A percentile compares a stretch with the other conserved stretches of the same genome.
phyloP scores from a whole-genome alignment of 2,888 invertebrate species.

The Eledone cirrhosa region DNA sequence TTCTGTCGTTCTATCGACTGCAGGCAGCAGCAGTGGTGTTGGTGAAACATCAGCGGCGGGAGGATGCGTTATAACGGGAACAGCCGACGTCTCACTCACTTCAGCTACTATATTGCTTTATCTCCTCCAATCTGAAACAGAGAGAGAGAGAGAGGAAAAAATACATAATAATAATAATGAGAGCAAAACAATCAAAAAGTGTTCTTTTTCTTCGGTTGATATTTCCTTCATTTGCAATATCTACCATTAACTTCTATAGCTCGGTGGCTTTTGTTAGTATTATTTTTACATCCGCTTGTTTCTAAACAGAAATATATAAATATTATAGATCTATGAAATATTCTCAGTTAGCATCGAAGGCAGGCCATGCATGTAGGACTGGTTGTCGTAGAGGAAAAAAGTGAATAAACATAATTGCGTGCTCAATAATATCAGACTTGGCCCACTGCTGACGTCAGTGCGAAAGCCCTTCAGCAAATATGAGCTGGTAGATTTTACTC shows the following conservation, averaged over 20 bases:
- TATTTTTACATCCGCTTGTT: neutral
- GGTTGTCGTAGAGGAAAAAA: slow-evolving; percentile 42
- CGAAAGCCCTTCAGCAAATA: slow-evolving; percentile 57
- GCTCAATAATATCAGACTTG: slow-evolving; percentile 62
- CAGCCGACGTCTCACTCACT: slow-evolving; percentile 47
- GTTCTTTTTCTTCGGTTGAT: slow-evolving; percentile 14
- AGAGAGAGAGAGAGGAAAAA: too few relatives aligned
- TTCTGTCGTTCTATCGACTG: slow-evolving; percentile 31
- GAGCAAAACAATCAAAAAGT: too few relatives aligned
- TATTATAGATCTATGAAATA: too few relatives aligned
- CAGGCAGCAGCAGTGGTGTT: neutral
- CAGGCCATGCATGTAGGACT: slow-evolving; percentile 19
- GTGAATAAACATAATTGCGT: slow-evolving; percentile 56
- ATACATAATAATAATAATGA: neutral
- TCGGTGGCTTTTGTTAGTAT: neutral
- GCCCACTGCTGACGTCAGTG: slow-evolving; percentile 61
- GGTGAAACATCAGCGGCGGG: slow-evolving; percentile 39
- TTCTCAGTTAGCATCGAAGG: too few relatives aligned
- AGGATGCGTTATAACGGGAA: slow-evolving; percentile 63
- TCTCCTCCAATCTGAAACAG: neutral
- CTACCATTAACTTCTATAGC: neutral
- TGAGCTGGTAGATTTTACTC: slow-evolving; percentile 50
- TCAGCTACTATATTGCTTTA: slow-evolving; percentile 28
- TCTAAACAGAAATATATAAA: neutral
- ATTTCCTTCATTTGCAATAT: slow-evolving; percentile 5